phyloP scores from a whole-genome alignment of 2,888 invertebrate species.

The Nemoura dubitans region DNA sequence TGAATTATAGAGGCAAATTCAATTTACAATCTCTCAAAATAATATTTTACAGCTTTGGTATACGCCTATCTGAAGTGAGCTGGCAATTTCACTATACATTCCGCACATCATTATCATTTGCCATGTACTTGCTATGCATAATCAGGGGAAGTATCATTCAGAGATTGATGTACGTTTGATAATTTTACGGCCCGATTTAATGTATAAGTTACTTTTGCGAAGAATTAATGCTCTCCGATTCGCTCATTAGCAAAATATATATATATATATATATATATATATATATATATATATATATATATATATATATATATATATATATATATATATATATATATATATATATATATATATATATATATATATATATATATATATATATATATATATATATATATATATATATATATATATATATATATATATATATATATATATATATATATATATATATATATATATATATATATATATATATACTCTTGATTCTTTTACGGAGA shows the following conservation, averaged over 20 bases:
- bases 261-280: too few species aligned
- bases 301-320: too few species aligned
- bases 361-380: too few species aligned
- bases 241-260: not conserved
- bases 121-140: not conserved
- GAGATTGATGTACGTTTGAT: not conserved
- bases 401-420: too few species aligned
- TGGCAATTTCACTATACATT: not conserved
- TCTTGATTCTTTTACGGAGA: not conserved
- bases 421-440: too few species aligned
- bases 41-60: not conserved
- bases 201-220: not conserved
- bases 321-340: too few species aligned
- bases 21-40: not conserved
- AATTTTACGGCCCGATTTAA: not conserved
- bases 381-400: too few species aligned
- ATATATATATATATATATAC: too few species aligned
- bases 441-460: too few species aligned
- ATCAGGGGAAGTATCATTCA: not conserved
- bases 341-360: too few species aligned
- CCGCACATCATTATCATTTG: not conserved
- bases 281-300: too few species aligned
- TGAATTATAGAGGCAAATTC: constrained; percentile 4
- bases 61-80: not conserved
- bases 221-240: not conserved